Percentiles rank a stretch among this genome's conserved stretches.
Evolutionary conservation across 2,888 invertebrate genomes (phyloP).

Genomic region (Ennomos quercinarius): DNA sequence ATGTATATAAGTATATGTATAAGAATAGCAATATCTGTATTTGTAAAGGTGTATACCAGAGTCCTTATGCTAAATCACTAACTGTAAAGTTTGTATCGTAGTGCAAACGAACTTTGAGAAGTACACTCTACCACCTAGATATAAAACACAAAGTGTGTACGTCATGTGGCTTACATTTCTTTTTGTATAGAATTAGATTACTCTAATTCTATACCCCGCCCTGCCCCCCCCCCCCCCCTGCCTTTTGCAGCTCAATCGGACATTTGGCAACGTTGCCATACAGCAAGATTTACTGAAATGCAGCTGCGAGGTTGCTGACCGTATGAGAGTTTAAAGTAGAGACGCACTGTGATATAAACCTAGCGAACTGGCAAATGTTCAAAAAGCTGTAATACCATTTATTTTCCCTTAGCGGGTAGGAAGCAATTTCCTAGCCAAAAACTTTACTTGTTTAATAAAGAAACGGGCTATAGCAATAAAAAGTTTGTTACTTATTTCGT

Average conservation of each 20-base stretch:
- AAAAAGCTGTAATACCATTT: slow-evolving; percentile 40
- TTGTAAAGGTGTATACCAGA: no score
- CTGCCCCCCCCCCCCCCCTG: no score
- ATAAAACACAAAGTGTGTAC: no score
- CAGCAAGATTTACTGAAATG: background rate
- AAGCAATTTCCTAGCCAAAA: slow-evolving; percentile 28
- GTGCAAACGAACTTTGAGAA: no score
- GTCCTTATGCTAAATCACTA: no score
- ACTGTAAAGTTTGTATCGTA: no score
- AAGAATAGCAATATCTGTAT: no score
- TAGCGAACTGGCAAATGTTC: slow-evolving; percentile 53
- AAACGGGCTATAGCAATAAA: slow-evolving; percentile 7
- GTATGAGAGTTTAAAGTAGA: slow-evolving; percentile 44
- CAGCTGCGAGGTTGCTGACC: slow-evolving; percentile 42
- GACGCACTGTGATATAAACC: slow-evolving; percentile 22
- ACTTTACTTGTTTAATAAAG: slow-evolving; percentile 26
- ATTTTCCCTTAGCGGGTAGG: slow-evolving; percentile 27
- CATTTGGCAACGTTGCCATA: background rate
- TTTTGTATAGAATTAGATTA: no score
- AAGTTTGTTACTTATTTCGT: slow-evolving; percentile 5
- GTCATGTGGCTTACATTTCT: no score
- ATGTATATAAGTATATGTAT: no score
- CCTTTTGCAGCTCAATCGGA: background rate
- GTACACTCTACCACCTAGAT: no score
- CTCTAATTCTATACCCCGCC: no score